These are phyloP conservation scores for Bombus breviceps DNA, from an alignment of 1,140 invertebrate genomes.

Conservation along the genomic window DNA sequence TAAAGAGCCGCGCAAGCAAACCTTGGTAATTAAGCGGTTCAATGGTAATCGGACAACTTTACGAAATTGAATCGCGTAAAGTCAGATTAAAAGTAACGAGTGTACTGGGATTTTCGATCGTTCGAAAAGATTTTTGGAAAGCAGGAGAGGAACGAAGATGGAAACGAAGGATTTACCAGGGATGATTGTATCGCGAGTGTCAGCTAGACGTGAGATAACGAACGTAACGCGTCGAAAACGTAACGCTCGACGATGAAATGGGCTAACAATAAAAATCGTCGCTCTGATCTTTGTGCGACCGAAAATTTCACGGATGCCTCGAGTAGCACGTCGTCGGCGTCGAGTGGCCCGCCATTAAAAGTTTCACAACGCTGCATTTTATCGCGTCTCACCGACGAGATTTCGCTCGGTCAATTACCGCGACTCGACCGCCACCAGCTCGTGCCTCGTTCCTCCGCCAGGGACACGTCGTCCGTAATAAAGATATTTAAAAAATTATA, in stretches of 20 bases:
- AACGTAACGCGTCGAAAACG: neutral
- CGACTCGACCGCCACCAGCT: neutral
- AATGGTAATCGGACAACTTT: conserved; percentile 40
- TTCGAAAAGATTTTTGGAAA: conserved; percentile 1
- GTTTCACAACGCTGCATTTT: conserved; percentile 54
- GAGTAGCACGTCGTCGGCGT: neutral
- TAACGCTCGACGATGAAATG: neutral
- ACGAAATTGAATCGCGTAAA: conserved; percentile 43
- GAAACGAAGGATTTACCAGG: neutral
- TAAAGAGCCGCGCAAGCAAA: conserved; percentile 31
- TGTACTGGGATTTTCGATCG: neutral
- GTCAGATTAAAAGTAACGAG: conserved; percentile 18
- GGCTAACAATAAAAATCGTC: conserved; percentile 20
- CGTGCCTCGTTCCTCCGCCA: conserved; percentile 32
- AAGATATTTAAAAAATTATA: conserved; percentile 78
- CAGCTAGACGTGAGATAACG: conserved; percentile 6
- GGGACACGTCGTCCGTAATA: conserved; percentile 64
- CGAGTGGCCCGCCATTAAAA: conserved; percentile 54
- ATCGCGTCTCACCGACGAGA: conserved; percentile 55
- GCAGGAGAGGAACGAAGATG: neutral
- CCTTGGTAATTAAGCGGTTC: conserved; percentile 50
- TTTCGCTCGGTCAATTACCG: conserved; percentile 63
- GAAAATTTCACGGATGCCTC: conserved; percentile 21
- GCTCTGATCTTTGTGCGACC: neutral
- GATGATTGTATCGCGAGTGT: conserved; percentile 5